Evolutionary conservation across 1,140 invertebrate genomes (phyloP), one percentile per base, ranked within the genome.

Genomic region (Uloborus diversus): DNA sequence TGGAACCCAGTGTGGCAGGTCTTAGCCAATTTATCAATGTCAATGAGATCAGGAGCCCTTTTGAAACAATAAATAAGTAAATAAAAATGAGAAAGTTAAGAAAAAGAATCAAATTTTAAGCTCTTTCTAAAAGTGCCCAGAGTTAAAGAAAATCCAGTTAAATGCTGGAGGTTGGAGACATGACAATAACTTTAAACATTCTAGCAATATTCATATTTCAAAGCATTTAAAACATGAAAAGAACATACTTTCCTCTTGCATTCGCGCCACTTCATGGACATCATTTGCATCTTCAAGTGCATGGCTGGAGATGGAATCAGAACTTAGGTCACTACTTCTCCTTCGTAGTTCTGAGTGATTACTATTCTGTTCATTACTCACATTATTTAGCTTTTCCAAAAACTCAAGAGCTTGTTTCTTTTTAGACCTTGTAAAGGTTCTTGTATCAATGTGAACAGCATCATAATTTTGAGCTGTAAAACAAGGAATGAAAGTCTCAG

Each of bases 351-450:
- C 11, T 1, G 5, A 20, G 13, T 59, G 27, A 59, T 59, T 28
- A 9, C 4, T 25, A 27, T 28, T 35, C 11, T n/a, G 9, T 59
- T 27, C 57, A 59, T 11, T 11, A 13, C n/a, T 20, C 17, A 37
- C 32, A 33, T 37, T 11, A 42, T 75, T 59, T n/a, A 75, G 25
- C 42, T 66, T 78, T 56, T 65, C 32, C 47, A 78, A 37, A 42
- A 66, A 78, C 25, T 78, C 75, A 4, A 79, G 28, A 13, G 76
- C 56, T 69, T 79, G 64, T 47, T 61, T 69, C 61, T 85, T 85
- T 82, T 85, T 86, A 27, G 84, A 83, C 71, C 86, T 66, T 23
- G 86, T 86, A 83, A 87, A 87, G 37, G 86, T 87, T 70, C 85
- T 83, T 56, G 64, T 53, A 57, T 69, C 47, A n/a, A 69, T 56